These are phyloP conservation scores for Luscinia megarhynchos DNA, from an alignment of 2,797 vertebrate genomes.

Conservation along the genomic window DNA sequence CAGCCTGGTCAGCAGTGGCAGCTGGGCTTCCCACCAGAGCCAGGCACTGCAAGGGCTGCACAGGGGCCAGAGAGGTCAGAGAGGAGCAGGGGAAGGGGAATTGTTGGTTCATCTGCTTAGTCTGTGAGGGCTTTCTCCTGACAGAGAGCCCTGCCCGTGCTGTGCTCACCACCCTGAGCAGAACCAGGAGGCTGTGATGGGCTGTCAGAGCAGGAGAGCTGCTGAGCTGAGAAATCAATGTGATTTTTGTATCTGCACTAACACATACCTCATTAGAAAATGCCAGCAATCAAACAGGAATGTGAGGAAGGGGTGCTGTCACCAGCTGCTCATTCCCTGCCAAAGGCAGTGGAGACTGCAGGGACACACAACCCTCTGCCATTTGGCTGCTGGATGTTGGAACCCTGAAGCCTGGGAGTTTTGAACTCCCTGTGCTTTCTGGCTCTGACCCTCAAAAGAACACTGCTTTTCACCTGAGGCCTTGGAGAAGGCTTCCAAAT, in stretches of 20 bases:
- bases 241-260: neutral
- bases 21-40: neutral
- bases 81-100: neutral
- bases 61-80: neutral
- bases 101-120: neutral
- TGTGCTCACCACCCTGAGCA: neutral
- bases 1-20: neutral
- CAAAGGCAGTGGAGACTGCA: no score
- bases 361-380: neutral
- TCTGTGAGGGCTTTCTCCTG: neutral
- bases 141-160: neutral
- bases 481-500: no score
- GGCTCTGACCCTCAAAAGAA: no score
- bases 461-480: no score
- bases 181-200: neutral
- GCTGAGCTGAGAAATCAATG: neutral
- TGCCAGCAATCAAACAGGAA: neutral
- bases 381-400: neutral
- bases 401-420: no score
- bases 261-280: neutral
- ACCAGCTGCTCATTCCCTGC: neutral
- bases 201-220: neutral
- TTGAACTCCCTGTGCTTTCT: no score
- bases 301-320: neutral
- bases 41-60: neutral